These are phyloP conservation scores for Cheilinus undulatus DNA, from an alignment of 2,113 vertebrate species.

Conservation along the genomic window DNA sequence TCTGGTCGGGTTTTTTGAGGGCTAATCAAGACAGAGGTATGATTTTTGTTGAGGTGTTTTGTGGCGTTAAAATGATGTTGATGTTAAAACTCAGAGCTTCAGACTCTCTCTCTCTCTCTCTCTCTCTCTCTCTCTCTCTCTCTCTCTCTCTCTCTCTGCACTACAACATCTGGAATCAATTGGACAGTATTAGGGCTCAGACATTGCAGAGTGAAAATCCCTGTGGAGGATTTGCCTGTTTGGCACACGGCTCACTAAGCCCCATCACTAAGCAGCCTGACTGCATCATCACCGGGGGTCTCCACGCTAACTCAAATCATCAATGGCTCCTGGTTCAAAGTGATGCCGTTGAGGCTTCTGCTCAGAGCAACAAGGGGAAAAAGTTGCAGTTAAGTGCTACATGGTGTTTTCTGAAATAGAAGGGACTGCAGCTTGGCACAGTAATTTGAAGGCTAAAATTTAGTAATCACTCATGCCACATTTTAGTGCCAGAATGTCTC, in stretches of 20 bases:
- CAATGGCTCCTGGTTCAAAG: neutral
- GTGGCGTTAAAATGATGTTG: slow-evolving; percentile 2
- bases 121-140: neutral
- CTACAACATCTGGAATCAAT: slow-evolving; percentile 79
- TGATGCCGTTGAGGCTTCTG: neutral
- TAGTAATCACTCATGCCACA: neutral
- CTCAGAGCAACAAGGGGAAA: neutral
- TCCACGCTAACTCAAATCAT: slow-evolving; percentile 36
- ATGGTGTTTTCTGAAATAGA: neutral
- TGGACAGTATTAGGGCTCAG: slow-evolving; percentile 73
- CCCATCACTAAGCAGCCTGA: slow-evolving; percentile 56
- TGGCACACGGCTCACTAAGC: slow-evolving; percentile 69
- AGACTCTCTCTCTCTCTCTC: slow-evolving; percentile 1
- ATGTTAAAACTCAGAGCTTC: neutral
- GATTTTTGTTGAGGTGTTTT: neutral
- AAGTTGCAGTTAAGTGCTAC: neutral
- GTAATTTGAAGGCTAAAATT: neutral
- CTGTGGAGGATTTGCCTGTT: slow-evolving; percentile 69
- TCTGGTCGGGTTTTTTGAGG: neutral
- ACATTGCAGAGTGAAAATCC: slow-evolving; percentile 70
- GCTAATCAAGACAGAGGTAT: neutral
- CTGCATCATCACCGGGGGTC: slow-evolving; percentile 52
- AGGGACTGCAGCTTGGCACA: neutral
- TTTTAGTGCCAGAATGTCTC: neutral
- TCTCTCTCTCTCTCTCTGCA: slow-evolving; percentile 6